Base-by-base conservation (phyloP, 1,140 invertebrate genomes). In the Diploscapter pachys region DNA sequence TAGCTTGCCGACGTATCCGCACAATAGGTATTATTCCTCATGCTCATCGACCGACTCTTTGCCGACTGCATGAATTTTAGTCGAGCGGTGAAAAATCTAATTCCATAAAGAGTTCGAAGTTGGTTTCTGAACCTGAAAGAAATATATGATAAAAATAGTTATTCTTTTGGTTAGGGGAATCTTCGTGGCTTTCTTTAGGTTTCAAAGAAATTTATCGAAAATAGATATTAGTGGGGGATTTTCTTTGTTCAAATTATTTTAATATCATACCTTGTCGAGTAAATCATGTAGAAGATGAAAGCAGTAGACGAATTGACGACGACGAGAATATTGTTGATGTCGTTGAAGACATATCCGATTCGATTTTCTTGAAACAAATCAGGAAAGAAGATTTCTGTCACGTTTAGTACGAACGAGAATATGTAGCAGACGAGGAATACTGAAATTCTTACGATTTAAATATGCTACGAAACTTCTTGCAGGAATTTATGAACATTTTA, bases 391-490 rank as follows among this genome's bases (percentile, higher is more conserved):
- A 83, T 80, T 73, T 84, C 83, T 5, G 75, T 11, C 4, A 84
- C 59, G 53, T 85, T 84, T 48, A 84, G 77, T 13, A 82, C 76
- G 54, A 85, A 83, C 6, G 74, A 78, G 54, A 84, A 75, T n/a
- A 75, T 78, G 75, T 84, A 84, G 67, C 83, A 84, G 70, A 84
- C 78, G 13, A 84, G 69, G 66, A 84, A 84, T n/a, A 84, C 83
- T 83, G 73, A 76, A 83, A 79, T 64, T 55, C 57, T 59, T 31
- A 31, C 31, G 9, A 59, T 59, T 59, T 59, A 11, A 59, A 11
- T 59, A 11, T 59, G 31, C 9, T 11, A 11, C 9, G 31, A 59
- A 59, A 59, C 57, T 31, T 11, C 57, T 31, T 59, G 9, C 9
- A 11, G 57, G 57, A 11, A 31, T 59, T 59, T 59, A 11, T 11